These are phyloP conservation scores for Trichopria drosophilae DNA, from an alignment of 2,888 invertebrate species.

Conservation along the genomic window DNA sequence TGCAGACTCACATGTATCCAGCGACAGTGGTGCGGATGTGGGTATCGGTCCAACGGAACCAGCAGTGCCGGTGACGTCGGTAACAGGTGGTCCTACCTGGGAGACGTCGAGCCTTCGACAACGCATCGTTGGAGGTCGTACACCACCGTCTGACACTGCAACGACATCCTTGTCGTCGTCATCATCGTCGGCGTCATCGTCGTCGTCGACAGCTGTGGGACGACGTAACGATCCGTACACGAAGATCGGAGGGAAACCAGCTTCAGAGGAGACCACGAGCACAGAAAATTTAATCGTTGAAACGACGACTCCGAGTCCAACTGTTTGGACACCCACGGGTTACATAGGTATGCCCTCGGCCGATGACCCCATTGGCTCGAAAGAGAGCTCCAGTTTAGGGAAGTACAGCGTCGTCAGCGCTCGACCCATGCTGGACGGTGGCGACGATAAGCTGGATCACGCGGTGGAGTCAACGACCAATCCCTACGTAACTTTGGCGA, in stretches of 20 bases:
- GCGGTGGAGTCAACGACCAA: slow-evolving; percentile 39
- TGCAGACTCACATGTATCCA: slow-evolving; percentile 60
- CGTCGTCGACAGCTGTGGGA: slow-evolving; percentile 40
- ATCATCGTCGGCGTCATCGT: slow-evolving; percentile 47
- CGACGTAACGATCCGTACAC: too few species aligned
- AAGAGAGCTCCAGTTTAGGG: slow-evolving; percentile 39
- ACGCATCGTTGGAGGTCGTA: slow-evolving; percentile 49
- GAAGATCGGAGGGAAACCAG: too few species aligned
- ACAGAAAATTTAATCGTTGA: too few species aligned
- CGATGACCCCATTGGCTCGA: slow-evolving; percentile 49
- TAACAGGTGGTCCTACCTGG: slow-evolving; percentile 44
- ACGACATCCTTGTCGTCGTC: slow-evolving; percentile 6
- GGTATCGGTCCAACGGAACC: too few species aligned
- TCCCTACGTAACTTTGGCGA: slow-evolving; percentile 47
- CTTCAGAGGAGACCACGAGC: too few species aligned
- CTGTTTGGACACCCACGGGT: slow-evolving; percentile 28
- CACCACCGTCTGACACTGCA: slow-evolving; percentile 35
- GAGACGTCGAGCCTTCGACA: slow-evolving; percentile 53
- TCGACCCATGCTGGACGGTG: slow-evolving; percentile 30
- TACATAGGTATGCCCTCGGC: slow-evolving; percentile 53
- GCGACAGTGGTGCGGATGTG: slow-evolving; percentile 55
- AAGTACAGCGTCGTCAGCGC: slow-evolving; percentile 50
- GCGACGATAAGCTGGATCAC: slow-evolving; percentile 32
- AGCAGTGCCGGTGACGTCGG: too few species aligned
- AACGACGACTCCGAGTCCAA: too few species aligned